Base-by-base conservation (phyloP, 2,888 invertebrate species). In the Cosmia trapezina region DNA sequence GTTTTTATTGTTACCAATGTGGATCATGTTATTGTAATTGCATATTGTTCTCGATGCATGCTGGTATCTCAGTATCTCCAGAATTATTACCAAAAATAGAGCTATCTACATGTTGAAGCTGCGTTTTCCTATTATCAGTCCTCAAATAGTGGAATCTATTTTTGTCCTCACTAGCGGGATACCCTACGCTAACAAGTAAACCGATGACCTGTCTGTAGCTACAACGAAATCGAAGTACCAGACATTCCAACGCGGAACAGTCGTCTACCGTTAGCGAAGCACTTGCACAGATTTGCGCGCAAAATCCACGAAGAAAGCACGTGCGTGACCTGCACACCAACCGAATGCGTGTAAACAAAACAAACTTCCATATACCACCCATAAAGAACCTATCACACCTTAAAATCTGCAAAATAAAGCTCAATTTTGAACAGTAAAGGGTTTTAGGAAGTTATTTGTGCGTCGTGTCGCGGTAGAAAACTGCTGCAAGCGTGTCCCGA, bases 291-390 rank as follows among this genome's bases (percentile, higher is more conserved):
- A 93, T 95, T 95, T 92, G 94, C 94, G 93, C 93, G 94, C 95
- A 93, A 96, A 95, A 94, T 93, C 89, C 93, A 91, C 92, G 93
- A 95, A 95, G 96, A 95, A 95, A 95, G 95, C 95, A 92, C 88
- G 93, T 92, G 91, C 96, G 95, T 95, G 96, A 94, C 92, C 88
- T 76, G 91, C 90, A 91, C 95, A 87, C 91, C 85, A 91, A 95
- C 89, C 83, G 84, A 83, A 90, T 88, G 91, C 91, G 90, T 92
- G 90, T 88, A 90, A 84, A 83, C 80, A 85, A 76, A 62, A 82
- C 83, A 75, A 82, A 78, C 62, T 47, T 73, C 61, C 17, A 63
- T 72, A 57, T 77, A 64, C 76, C 71, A 68, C 62, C 41, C 68
- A 53, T 67, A 80, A 82, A 80, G 59, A 43, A 69, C 57, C 71